These are phyloP conservation scores for Drosophila tani DNA, from an alignment of 1,140 invertebrate genomes.

Conservation along the genomic window DNA sequence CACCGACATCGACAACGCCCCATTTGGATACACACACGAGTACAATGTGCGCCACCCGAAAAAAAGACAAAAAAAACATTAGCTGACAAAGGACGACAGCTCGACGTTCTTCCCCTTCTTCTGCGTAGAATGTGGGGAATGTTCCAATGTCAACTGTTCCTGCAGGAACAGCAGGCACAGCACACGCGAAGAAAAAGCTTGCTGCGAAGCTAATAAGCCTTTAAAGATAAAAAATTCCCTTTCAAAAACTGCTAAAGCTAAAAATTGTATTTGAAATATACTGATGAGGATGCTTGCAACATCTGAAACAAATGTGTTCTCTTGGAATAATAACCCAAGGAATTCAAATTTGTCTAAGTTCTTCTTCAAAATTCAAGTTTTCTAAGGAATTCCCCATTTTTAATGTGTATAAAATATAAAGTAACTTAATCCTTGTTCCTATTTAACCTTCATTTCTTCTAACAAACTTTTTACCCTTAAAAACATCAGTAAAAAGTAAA, in stretches of 20 bases:
- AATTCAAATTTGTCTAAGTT: neutral
- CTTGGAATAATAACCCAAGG: no score
- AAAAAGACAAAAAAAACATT: constrained; percentile 17
- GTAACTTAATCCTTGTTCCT: neutral
- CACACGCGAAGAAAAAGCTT: constrained; percentile 14
- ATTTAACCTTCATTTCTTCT: neutral
- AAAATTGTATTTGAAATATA: no score
- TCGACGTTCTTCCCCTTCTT: neutral
- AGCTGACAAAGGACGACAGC: constrained; percentile 44
- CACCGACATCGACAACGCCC: constrained; percentile 53
- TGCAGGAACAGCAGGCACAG: constrained; percentile 18
- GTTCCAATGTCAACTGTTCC: constrained; percentile 44
- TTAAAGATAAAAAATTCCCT: neutral
- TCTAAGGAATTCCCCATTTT: neutral
- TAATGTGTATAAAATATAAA: neutral
- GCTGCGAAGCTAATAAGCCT: no score
- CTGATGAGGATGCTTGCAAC: no score
- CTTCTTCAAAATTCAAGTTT: no score
- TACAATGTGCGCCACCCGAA: constrained; percentile 17
- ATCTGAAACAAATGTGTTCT: neutral
- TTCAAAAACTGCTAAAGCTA: neutral
- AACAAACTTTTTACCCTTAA: neutral
- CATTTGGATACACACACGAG: constrained; percentile 43
- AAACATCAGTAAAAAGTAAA: neutral
- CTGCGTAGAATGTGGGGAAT: constrained; percentile 2